phyloP scores from a whole-genome alignment of 1,140 invertebrate genomes.

The Drosophila novamexicana region DNA sequence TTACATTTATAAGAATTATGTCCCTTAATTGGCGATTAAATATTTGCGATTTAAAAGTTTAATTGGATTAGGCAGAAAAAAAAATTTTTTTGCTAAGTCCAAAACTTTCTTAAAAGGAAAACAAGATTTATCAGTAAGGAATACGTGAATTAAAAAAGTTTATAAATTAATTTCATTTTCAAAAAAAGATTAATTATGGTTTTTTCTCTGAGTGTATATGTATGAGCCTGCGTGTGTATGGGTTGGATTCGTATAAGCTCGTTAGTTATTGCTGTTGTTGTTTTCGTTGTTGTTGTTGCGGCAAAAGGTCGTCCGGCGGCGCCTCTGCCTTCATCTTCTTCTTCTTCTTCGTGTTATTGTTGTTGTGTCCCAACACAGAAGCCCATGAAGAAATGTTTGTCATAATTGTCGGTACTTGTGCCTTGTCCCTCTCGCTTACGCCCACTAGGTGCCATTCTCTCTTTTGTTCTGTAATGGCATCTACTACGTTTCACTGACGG shows the following conservation, averaged over 20 bases:
- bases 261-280: slow-evolving; percentile 61
- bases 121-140: neutral
- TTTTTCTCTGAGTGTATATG: slow-evolving; percentile 3
- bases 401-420: slow-evolving; percentile 76
- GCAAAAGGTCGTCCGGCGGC: slow-evolving; percentile 61
- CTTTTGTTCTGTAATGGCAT: slow-evolving; percentile 68
- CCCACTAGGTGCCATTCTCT: neutral
- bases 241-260: slow-evolving; percentile 55
- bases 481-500: slow-evolving; percentile 48
- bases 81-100: too few relatives aligned
- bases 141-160: too few relatives aligned
- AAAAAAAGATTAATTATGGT: too few relatives aligned
- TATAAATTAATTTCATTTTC: too few relatives aligned
- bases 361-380: neutral
- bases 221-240: slow-evolving; percentile 16
- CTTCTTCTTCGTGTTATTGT: neutral
- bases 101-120: neutral
- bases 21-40: too few relatives aligned
- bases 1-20: too few relatives aligned
- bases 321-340: slow-evolving; percentile 16
- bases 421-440: too few relatives aligned
- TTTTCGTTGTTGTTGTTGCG: slow-evolving; percentile 46
- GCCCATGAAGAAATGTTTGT: slow-evolving; percentile 67
- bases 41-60: too few relatives aligned
- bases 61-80: too few relatives aligned